A percentile compares a stretch with the other conserved stretches of the same genome.
Evolutionary conservation across 2,888 invertebrate species (phyloP).

Genomic region (Abrostola tripartita): DNA sequence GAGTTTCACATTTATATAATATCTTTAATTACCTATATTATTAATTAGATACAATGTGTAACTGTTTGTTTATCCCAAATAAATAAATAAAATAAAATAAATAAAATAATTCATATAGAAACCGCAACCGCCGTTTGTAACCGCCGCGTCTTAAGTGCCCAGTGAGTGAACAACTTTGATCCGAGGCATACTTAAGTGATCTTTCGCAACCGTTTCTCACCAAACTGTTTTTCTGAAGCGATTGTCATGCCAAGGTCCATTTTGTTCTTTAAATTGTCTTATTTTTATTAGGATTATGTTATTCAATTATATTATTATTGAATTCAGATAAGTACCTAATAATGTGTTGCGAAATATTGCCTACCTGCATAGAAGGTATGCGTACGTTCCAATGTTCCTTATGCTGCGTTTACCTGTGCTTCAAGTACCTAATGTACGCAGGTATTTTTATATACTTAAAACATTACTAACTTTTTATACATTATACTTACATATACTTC

Average conservation of each 20-base stretch:
- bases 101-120: too few species aligned
- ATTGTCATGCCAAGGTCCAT: conserved; percentile 73
- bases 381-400: conserved; percentile 3
- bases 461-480: too few species aligned
- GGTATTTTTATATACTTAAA: not conserved
- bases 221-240: conserved; percentile 53
- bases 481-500: too few species aligned
- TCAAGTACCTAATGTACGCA: not conserved
- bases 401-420: not conserved
- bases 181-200: conserved; percentile 48
- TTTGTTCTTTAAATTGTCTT: conserved; percentile 63
- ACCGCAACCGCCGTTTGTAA: too few species aligned
- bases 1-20: too few species aligned
- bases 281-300: conserved; percentile 54
- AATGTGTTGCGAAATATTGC: conserved; percentile 17
- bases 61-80: too few species aligned
- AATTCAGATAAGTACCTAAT: conserved; percentile 26
- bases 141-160: conserved; percentile 35
- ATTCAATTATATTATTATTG: conserved; percentile 41
- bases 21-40: too few species aligned
- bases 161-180: conserved; percentile 36
- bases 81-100: too few species aligned
- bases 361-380: not conserved
- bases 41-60: too few species aligned
- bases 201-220: conserved; percentile 65